Evolutionary conservation across 2,797 vertebrate genomes (phyloP).

Genomic region (Cossypha caffra): DNA sequence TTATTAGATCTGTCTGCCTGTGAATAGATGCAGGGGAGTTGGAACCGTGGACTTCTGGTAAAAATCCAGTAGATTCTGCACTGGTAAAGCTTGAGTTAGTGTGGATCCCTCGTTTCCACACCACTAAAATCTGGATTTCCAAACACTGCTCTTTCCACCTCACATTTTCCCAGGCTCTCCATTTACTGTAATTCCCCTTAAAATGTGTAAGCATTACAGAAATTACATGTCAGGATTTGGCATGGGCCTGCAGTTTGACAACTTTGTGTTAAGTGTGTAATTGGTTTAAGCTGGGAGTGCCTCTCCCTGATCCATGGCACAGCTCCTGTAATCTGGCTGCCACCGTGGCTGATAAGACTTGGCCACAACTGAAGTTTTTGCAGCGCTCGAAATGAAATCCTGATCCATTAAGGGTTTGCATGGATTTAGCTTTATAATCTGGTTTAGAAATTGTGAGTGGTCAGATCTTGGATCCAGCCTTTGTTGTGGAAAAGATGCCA

Average conservation of each 20-base stretch:
- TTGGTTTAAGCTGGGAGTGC: conserved; percentile 77
- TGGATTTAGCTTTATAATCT: conserved; percentile 91
- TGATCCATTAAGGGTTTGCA: conserved; percentile 85
- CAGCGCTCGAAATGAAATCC: conserved; percentile 82
- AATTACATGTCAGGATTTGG: conserved; percentile 61
- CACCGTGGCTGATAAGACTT: conserved; percentile 84
- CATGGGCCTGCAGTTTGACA: conserved; percentile 68
- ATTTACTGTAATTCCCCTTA: not conserved
- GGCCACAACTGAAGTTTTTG: conserved; percentile 83
- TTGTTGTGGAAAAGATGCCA: conserved; percentile 28
- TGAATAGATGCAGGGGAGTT: not conserved
- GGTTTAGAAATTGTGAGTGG: conserved; percentile 85
- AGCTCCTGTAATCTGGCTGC: conserved; percentile 85
- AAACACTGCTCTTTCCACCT: not conserved
- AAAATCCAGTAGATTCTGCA: not conserved
- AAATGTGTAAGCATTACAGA: conserved; percentile 6
- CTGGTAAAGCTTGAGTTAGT: not conserved
- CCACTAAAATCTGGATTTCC: not conserved
- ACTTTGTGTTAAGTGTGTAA: conserved; percentile 75
- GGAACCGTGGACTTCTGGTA: not conserved
- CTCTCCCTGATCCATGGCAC: conserved; percentile 70
- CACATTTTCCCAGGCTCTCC: not conserved
- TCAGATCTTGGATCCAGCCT: conserved; percentile 66
- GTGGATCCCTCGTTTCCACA: not conserved
- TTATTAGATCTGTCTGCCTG: conserved; percentile 33